Base-by-base conservation (phyloP, 2,888 invertebrate genomes). In the Erynnis tages region DNA sequence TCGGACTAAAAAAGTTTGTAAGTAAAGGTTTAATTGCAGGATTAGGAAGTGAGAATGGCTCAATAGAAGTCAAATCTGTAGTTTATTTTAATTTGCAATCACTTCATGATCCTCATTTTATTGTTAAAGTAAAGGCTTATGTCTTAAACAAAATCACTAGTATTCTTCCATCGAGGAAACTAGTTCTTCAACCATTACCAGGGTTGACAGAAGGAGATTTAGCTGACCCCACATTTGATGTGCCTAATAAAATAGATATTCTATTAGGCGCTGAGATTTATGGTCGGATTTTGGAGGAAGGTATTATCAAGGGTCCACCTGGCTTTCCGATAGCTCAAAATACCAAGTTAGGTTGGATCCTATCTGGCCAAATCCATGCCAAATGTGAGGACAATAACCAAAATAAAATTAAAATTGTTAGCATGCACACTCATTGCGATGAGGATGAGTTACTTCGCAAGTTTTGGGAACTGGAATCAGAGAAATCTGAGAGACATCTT, bases 231-330 rank as follows among this genome's bases (percentile, higher is more conserved):
- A 50, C 38, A 21, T 57, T 57, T 52, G 32, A 53, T 45, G 54
- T 34, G 19, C 59, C 61, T 17, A 50, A 50, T 54, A 62, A 56
- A 54, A 62, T 54, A 0, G 60, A 63, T 25, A n/a, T 65, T 14
- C 40, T 63, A 16, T 53, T 66, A 4, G 65, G 67, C 10, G 65
- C 63, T 4, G 63, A 65, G 7, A 47, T 65, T 1, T 65, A 64
- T 40, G 49, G 59, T 16, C 54, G 56, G 46, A 55, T 65, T 8
- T 41, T 67, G 21, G 7, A 40, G 4, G 57, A 59, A 16, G 65
- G 62, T 0, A n/a, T 65, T 1, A 49, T 50, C 5, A 61, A 56
- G 14, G 46, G 54, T 49, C 54, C 57, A 1, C 21, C 43, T 10
- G 60, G 60, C 0, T 44, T 41, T 4, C 54, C 55, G 13, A 13